phyloP scores from a whole-genome alignment of 2,797 vertebrate genomes.

The Argentina silus region DNA sequence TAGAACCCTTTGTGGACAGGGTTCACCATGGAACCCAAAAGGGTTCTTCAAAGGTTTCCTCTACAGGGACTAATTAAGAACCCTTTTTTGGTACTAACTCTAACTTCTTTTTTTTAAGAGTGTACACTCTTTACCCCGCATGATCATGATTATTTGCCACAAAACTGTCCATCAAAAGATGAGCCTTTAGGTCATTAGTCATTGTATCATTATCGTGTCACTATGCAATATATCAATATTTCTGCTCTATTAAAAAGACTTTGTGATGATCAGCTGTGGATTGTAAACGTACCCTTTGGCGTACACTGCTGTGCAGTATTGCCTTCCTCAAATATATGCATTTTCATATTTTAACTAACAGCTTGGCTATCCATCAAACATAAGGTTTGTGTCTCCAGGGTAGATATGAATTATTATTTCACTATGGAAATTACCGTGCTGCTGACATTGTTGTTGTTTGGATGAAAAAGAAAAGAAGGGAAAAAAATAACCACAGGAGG shows the following conservation, averaged over 20 bases:
- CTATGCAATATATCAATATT: too few relatives aligned
- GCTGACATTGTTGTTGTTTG: constrained; percentile 50
- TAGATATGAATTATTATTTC: constrained; percentile 71
- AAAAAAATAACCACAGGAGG: not conserved
- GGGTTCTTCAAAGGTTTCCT: too few relatives aligned
- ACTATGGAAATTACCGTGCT: constrained; percentile 60
- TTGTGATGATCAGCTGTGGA: constrained; percentile 64
- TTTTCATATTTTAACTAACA: constrained; percentile 65
- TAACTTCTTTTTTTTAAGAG: too few relatives aligned
- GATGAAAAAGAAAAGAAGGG: constrained; percentile 47
- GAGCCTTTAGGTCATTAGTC: too few relatives aligned
- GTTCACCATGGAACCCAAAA: too few relatives aligned
- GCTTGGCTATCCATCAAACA: constrained; percentile 68
- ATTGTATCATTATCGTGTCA: too few relatives aligned
- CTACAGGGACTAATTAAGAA: too few relatives aligned
- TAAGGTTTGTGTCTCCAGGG: constrained; percentile 61
- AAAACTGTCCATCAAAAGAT: too few relatives aligned
- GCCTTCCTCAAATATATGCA: constrained; percentile 56
- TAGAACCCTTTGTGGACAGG: too few relatives aligned
- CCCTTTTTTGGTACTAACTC: too few relatives aligned
- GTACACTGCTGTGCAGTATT: constrained; percentile 43
- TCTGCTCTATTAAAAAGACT: not conserved
- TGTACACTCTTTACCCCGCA: too few relatives aligned
- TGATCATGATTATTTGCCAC: too few relatives aligned
- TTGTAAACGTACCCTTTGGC: constrained; percentile 60